Percentiles rank a stretch among this genome's conserved stretches.
These are phyloP conservation scores for Drosophila nikananu DNA, from an alignment of 1,140 invertebrate species.

Conservation along the genomic window DNA sequence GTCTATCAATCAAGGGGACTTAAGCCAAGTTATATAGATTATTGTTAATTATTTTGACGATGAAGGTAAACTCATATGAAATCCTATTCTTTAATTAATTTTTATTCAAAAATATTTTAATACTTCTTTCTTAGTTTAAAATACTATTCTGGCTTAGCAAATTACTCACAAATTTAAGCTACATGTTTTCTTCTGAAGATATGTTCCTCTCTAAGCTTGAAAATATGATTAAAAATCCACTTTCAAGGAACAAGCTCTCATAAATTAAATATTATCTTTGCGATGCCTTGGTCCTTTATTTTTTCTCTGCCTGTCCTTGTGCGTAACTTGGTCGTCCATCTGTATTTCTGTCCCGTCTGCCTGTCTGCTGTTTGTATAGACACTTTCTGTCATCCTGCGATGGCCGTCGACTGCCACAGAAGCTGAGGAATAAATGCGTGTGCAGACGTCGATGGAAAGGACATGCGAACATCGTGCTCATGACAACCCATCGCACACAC, in stretches of 20 bases:
- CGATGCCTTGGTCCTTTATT: not conserved
- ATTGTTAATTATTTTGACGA: not conserved
- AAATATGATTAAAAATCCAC: not conserved
- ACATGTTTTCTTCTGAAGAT: too few species aligned
- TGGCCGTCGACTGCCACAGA: conserved; percentile 47
- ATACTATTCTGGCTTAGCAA: not conserved
- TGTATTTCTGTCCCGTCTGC: conserved; percentile 10
- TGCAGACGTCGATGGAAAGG: conserved; percentile 40
- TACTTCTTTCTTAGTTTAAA: not conserved
- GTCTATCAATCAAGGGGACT: not conserved
- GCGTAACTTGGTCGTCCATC: conserved; percentile 10
- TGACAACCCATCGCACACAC: conserved; percentile 42
- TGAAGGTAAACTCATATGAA: not conserved
- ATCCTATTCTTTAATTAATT: not conserved
- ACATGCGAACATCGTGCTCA: conserved; percentile 48
- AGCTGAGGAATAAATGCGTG: conserved; percentile 50
- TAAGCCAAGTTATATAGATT: not conserved
- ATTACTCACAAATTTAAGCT: not conserved
- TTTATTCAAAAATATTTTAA: not conserved
- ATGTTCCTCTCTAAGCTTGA: not conserved
- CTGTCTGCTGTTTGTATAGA: conserved; percentile 51
- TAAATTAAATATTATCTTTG: not conserved
- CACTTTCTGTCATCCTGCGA: conserved; percentile 51
- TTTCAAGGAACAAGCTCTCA: not conserved
- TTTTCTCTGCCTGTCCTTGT: conserved; percentile 11